These are phyloP conservation scores for Phyllotreta cruciferae DNA, from an alignment of 2,888 invertebrate species.

Conservation along the genomic window DNA sequence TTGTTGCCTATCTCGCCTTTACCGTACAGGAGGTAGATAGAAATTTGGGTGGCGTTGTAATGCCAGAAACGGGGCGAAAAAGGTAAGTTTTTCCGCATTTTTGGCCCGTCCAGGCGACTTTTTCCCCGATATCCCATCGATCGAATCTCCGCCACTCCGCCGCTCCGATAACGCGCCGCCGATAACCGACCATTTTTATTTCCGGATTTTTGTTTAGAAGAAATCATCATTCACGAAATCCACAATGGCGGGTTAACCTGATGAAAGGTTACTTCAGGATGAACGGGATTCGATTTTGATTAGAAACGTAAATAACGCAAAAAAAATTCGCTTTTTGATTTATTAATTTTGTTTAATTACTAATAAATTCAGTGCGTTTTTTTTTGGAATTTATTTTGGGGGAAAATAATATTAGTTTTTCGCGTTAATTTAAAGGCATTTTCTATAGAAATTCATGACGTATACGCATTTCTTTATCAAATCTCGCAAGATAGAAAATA, in stretches of 20 bases:
- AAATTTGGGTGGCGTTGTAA: conserved; percentile 81
- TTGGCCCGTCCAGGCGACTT: conserved; percentile 25
- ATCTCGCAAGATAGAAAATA: background rate
- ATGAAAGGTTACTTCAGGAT: conserved; percentile 51
- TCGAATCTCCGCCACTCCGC: too few relatives aligned
- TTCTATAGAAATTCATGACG: conserved; percentile 36
- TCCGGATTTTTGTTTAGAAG: conserved; percentile 35
- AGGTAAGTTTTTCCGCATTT: conserved; percentile 69
- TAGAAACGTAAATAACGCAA: conserved; percentile 21
- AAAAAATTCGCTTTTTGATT: too few relatives aligned
- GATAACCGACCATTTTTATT: conserved; percentile 19
- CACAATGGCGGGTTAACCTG: conserved; percentile 57
- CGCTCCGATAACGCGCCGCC: background rate
- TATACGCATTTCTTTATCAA: conserved; percentile 42
- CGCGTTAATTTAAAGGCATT: conserved; percentile 53
- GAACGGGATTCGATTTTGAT: conserved; percentile 42
- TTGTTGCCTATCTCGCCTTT: conserved; percentile 43
- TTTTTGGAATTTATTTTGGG: too few relatives aligned
- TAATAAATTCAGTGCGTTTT: too few relatives aligned
- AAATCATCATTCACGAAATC: conserved; percentile 52
- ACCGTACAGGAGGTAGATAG: conserved; percentile 70
- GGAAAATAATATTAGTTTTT: too few relatives aligned
- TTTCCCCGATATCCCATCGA: background rate
- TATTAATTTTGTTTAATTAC: too few relatives aligned
- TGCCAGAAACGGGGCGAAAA: conserved; percentile 77